Percentiles rank a stretch among this genome's conserved stretches.
phyloP scores from a whole-genome alignment of 1,140 invertebrate genomes.

The Pachypsylla venusta region DNA sequence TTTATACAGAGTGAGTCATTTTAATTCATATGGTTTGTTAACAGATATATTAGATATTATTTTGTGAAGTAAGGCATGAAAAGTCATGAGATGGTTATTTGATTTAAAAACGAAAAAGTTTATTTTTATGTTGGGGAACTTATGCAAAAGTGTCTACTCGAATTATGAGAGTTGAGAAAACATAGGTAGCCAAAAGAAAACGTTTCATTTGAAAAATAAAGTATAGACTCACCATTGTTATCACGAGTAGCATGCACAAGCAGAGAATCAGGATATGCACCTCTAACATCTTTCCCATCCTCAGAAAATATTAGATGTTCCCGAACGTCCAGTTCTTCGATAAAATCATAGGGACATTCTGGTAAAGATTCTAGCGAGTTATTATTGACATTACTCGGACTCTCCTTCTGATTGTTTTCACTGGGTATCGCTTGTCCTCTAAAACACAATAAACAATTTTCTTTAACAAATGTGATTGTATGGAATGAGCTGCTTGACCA shows the following conservation, averaged over 20 bases:
- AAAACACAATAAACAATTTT: no score
- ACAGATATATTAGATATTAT: not conserved
- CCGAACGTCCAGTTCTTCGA: conserved; percentile 46
- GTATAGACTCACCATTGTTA: conserved; percentile 47
- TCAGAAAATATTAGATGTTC: conserved; percentile 65
- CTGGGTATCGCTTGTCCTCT: no score
- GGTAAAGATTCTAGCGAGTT: conserved; percentile 32
- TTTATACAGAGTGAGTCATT: no score
- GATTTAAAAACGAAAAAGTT: conserved; percentile 8
- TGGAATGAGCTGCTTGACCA: no score
- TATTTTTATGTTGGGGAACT: not conserved
- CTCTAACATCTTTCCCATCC: conserved; percentile 74
- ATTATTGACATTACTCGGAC: no score
- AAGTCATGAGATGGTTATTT: conserved; percentile 13
- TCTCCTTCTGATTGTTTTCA: no score
- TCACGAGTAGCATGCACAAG: conserved; percentile 86
- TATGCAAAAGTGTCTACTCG: not conserved
- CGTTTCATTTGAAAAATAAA: conserved; percentile 16
- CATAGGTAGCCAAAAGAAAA: no score
- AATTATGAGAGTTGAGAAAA: not conserved
- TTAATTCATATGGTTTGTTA: no score
- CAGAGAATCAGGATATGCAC: conserved; percentile 78
- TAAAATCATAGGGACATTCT: not conserved
- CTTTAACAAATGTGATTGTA: no score
- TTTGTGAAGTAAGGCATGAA: no score